Evolutionary conservation across 2,113 vertebrate genomes (phyloP).

Genomic region (Loxodonta africana): DNA sequence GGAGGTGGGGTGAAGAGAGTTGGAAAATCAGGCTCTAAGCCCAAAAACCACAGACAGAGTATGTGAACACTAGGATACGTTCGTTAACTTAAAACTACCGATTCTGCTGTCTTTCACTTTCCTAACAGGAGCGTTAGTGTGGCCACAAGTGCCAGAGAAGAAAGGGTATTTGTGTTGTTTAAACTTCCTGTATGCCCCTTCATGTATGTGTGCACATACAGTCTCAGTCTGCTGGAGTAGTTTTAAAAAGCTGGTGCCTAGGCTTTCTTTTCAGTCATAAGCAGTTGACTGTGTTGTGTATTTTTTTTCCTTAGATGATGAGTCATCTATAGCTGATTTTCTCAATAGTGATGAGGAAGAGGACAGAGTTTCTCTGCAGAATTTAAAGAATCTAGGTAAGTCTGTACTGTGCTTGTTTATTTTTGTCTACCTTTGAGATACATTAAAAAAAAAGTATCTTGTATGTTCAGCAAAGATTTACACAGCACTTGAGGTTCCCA

Average conservation of each 20-base stretch:
- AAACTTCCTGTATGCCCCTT: background rate
- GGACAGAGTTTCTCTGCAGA: conserved; percentile 92
- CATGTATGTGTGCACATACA: rapidly evolving
- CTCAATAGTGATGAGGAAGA: conserved; percentile 90
- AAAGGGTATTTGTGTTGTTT: background rate
- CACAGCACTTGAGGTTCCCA: background rate
- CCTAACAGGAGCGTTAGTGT: background rate
- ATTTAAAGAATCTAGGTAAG: conserved; percentile 93
- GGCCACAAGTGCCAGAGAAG: background rate
- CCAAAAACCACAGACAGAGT: background rate
- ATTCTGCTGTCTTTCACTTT: background rate
- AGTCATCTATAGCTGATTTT: conserved; percentile 88
- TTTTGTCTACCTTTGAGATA: background rate
- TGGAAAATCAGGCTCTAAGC: background rate
- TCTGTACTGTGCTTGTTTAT: conserved; percentile 28
- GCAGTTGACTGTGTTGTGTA: background rate
- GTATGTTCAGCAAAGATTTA: background rate
- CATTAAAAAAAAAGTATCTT: background rate
- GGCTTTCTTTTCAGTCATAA: background rate
- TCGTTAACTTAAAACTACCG: background rate
- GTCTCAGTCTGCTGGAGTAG: background rate
- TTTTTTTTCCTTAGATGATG: conserved; percentile 57
- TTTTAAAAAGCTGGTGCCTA: background rate
- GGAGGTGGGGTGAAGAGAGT: background rate
- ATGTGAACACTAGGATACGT: background rate